Conservation (phyloP, 1,140 invertebrate species). For the Macrocentrus cingulum region DNA sequence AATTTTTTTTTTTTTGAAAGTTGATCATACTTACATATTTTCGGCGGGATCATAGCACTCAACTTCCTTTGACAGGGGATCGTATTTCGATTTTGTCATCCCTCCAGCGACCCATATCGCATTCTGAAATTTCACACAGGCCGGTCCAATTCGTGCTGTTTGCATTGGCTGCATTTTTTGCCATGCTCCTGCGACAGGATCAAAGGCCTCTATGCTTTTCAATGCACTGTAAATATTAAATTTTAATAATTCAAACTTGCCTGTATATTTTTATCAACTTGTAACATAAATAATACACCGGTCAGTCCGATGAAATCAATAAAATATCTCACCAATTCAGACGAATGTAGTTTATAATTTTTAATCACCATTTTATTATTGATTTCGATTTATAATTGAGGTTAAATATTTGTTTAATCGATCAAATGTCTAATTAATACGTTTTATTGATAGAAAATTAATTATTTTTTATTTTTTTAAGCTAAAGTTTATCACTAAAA, state of each 20-base stretch:
- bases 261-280: no score
- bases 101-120: constrained; percentile 70
- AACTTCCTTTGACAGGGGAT: constrained; percentile 59
- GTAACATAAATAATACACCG: no score
- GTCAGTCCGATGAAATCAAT: no score
- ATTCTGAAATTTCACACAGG: constrained; percentile 61
- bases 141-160: constrained; percentile 61
- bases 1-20: background rate
- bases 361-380: no score
- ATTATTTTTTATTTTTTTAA: no score
- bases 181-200: constrained; percentile 60
- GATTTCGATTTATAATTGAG: no score
- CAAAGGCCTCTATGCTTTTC: constrained; percentile 62
- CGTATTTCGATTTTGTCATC: constrained; percentile 61
- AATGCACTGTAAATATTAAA: constrained; percentile 47
- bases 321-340: constrained; percentile 21
- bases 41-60: constrained; percentile 65
- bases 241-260: background rate
- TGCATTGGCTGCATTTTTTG: constrained; percentile 60
- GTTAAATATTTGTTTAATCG: no score
- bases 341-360: constrained; percentile 14
- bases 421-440: no score
- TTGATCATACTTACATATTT: constrained; percentile 56
- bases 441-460: no score
- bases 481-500: no score